Evolutionary conservation across 2,797 vertebrate species (phyloP).

Genomic region (Sebastolobus altivelis): DNA sequence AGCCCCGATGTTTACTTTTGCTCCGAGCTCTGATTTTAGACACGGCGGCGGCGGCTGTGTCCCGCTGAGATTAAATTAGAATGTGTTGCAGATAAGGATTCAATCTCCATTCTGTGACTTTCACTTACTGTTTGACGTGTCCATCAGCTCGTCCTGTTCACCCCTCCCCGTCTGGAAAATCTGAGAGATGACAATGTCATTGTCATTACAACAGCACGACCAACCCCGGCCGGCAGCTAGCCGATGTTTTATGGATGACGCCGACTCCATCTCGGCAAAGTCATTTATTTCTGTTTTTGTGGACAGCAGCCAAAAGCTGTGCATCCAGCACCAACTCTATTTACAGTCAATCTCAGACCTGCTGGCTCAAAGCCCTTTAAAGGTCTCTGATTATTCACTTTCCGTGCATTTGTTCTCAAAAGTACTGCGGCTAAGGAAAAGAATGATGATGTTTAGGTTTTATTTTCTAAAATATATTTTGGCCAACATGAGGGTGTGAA

Average conservation of each 20-base stretch:
- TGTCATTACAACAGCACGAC: conserved; percentile 28
- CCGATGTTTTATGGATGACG: conserved; percentile 60
- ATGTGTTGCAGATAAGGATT: conserved; percentile 9
- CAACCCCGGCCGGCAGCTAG: neutral
- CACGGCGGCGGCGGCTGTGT: too few relatives aligned
- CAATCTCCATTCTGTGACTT: neutral
- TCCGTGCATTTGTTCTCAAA: conserved; percentile 4
- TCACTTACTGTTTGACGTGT: conserved; percentile 19
- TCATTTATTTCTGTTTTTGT: conserved; percentile 52
- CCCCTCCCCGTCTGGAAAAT: conserved; percentile 14
- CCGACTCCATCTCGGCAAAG: conserved; percentile 21
- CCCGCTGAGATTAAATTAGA: neutral
- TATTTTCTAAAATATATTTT: neutral
- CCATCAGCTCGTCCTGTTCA: conserved; percentile 22
- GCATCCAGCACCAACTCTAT: conserved; percentile 19
- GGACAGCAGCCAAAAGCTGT: conserved; percentile 31
- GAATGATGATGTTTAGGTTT: neutral
- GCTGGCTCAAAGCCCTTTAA: conserved; percentile 23
- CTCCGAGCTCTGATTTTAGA: neutral
- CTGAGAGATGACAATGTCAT: conserved; percentile 24
- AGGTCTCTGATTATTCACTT: conserved; percentile 38
- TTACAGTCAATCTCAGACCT: conserved; percentile 21
- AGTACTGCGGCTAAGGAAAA: neutral
- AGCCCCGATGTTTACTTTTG: neutral
- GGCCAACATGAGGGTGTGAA: neutral